A percentile compares a stretch with the other conserved stretches of the same genome.
Conservation (phyloP, 2,797 vertebrate genomes). For the Trachops cirrhosus region DNA sequence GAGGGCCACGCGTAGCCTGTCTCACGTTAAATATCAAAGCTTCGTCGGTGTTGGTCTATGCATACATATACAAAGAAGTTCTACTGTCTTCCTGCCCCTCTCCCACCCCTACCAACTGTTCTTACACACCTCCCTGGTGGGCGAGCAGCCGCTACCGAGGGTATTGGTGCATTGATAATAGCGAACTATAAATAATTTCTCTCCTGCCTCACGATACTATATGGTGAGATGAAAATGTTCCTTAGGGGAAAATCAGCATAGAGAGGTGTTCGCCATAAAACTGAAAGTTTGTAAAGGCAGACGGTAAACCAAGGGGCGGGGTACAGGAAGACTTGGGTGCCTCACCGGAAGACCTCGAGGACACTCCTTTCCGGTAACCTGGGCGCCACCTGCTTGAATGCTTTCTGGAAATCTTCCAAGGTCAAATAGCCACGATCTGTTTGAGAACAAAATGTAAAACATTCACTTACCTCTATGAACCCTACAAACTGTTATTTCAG, state of each 20-base stretch:
- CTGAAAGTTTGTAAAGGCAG: neutral
- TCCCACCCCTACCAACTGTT: neutral
- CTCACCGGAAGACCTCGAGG: slow-evolving; percentile 84
- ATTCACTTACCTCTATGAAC: neutral
- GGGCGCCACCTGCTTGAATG: slow-evolving; percentile 80
- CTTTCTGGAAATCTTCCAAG: slow-evolving; percentile 85
- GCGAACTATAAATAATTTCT: neutral
- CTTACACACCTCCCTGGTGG: neutral
- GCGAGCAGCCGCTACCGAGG: neutral
- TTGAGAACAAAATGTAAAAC: slow-evolving; percentile 39
- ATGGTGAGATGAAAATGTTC: neutral
- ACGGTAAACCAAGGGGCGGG: neutral
- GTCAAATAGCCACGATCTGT: slow-evolving; percentile 84
- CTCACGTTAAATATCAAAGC: neutral
- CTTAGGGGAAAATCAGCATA: neutral
- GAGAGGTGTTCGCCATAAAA: neutral
- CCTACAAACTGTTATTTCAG: neutral
- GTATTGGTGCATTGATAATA: neutral
- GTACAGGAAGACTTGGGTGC: neutral
- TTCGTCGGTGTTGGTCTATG: neutral
- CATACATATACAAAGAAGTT: neutral
- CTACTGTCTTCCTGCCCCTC: neutral
- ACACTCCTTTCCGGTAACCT: slow-evolving; percentile 80
- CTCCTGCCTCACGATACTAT: neutral
- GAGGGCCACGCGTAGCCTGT: neutral